Percentiles rank a stretch among this genome's conserved stretches.
phyloP scores from a whole-genome alignment of 2,888 invertebrate species.

The Coelinius sp. region DNA sequence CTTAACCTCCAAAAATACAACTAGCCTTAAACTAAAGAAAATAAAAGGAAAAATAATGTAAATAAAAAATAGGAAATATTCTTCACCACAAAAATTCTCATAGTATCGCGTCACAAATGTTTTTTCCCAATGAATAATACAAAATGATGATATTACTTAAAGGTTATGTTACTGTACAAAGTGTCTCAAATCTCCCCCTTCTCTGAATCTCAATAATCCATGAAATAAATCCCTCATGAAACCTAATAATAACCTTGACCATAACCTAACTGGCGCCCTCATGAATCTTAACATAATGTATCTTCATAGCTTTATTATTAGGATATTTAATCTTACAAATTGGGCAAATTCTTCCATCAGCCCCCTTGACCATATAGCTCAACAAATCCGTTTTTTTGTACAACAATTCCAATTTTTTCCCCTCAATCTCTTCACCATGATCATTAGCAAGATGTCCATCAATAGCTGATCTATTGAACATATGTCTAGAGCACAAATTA shows the following conservation, averaged over 20 bases:
- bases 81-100: background rate
- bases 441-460: constrained; percentile 74
- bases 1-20: constrained; percentile 11
- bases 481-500: constrained; percentile 75
- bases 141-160: constrained; percentile 18
- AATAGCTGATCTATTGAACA: constrained; percentile 74
- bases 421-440: constrained; percentile 65
- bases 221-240: background rate
- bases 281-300: constrained; percentile 66
- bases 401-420: constrained; percentile 46
- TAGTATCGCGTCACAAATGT: background rate
- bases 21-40: background rate
- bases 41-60: background rate
- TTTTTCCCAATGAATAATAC: constrained; percentile 9
- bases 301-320: constrained; percentile 64
- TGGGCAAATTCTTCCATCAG: constrained; percentile 60
- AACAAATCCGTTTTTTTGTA: constrained; percentile 61
- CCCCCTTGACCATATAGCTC: constrained; percentile 57
- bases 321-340: constrained; percentile 65
- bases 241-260: background rate
- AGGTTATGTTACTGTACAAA: constrained; percentile 6
- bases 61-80: too few relatives aligned
- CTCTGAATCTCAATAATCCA: background rate
- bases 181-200: background rate
- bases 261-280: constrained; percentile 46